Evolutionary conservation across 1,140 invertebrate species (phyloP), one percentile per base, ranked within the genome.

Genomic region (Elysia chlorotica): DNA sequence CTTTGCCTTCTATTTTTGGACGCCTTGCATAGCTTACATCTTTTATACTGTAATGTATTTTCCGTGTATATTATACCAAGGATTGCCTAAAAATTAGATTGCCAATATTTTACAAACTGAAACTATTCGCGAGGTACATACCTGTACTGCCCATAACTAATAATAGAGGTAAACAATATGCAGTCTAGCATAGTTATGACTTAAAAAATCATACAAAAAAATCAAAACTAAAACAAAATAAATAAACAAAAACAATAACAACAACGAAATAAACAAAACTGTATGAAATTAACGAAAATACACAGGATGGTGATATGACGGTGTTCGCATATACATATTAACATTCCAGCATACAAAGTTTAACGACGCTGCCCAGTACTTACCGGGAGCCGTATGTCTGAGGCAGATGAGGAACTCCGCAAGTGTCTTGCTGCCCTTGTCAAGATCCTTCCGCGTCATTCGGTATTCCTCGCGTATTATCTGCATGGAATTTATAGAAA

Each of bases 351-450:
- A 25, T n/a, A 14, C 5, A 6, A 6, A 25, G 19, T 25, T 10
- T 59, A 28, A n/a, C 19, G 6, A 6, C 5, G n/a, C n/a, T 2
- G 19, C 31, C 23, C 1, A 33, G 2, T 2, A 57, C 53, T 41
- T 41, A 71, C 69, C 69, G 38, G 69, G 69, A 23, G 59, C 59
- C 0, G 56, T 71, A 59, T 62, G 69, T 48, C 17, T 38, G n/a
- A 63, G 37, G 30, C 33, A 71, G 1, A 48, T 37, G 10, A 62
- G 36, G 28, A 62, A 71, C 1, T 63, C 57, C 1, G 5, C 14
- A 48, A 71, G 5, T 2, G 61, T 37, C 23, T 37, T 28, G 5
- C 19, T 2, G 19, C 41, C 10, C n/a, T 63, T 63, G 4, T 71
- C 69, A 30, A 35, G 30, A n/a, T 41, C 38, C 19, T 53, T 30